Evolutionary conservation across 2,113 vertebrate genomes (phyloP).

Genomic region (Cichladusa arquata): DNA sequence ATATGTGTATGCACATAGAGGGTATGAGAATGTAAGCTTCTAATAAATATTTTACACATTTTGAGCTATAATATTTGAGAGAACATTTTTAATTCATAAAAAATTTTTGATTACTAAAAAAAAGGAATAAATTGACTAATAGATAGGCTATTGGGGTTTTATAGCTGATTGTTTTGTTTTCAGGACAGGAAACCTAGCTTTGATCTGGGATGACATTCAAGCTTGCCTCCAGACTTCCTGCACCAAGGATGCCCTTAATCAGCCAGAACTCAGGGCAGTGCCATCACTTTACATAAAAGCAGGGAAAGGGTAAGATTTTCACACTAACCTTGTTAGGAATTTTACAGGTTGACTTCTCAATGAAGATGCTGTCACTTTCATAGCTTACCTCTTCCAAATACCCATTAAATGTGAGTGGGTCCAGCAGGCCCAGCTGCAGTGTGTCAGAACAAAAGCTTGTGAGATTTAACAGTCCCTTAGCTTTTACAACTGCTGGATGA

Average conservation of each 20-base stretch:
- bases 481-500: background rate
- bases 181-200: background rate
- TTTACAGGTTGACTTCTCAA: background rate
- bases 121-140: background rate
- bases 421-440: background rate
- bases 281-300: background rate
- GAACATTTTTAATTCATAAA: background rate
- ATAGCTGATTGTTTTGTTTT: background rate
- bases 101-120: background rate
- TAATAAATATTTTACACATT: background rate
- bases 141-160: fast-evolving
- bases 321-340: background rate
- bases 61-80: background rate
- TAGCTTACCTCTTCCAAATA: background rate
- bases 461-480: background rate
- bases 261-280: background rate
- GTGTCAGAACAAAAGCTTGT: background rate
- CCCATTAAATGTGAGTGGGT: background rate
- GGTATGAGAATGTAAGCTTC: background rate
- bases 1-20: background rate
- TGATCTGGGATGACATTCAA: background rate
- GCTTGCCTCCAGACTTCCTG: background rate
- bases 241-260: background rate
- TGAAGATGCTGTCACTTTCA: background rate
- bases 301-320: background rate